Evolutionary conservation across 2,797 vertebrate genomes (phyloP), one percentile per base, ranked within the genome.

Genomic region (Danio choprae): DNA sequence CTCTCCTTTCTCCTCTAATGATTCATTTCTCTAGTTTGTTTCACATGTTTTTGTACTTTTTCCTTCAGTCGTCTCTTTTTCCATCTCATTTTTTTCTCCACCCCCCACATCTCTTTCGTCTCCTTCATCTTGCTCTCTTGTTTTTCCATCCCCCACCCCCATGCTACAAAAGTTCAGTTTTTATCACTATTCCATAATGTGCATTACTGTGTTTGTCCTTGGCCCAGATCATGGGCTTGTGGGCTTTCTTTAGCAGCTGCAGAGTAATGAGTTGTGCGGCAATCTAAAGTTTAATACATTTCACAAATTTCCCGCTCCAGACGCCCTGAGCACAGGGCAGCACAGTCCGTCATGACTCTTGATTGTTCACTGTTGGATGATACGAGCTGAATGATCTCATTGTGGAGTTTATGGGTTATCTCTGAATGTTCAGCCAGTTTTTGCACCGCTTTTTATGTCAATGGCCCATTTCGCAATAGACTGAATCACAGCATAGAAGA

Each of bases 351-450:
- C 73, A 58, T 20, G 75, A 56, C 69, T 63, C 83, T 75, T 79
- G 83, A 78, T 70, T 81, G 85, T 83, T 83, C 86, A 85, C 88
- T 89, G 53, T 70, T 75, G 70, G 44, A 67, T 80, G 68, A 79
- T 81, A 81, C 74, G 0, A 36, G 86, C 87, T 92, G 88, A 93
- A 91, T 91, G 90, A 90, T 89, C 87, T 91, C 90, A 90, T 91
- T 92, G 91, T 91, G 80, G 83, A 46, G 79, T 88, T 90, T 90
- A 91, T 87, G 88, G 88, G 90, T 90, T 93, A 93, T 94, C 92
- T 91, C 86, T 83, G 84, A 89, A 89, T 87, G 85, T 91, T 89
- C 91, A 90, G 89, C 90, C 89, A 83, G 89, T 86, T 87, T 88
- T 86, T 20, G 73, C 84, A 86, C 80, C 71, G 86, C 85, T 65